Evolutionary conservation across 1,140 invertebrate genomes (phyloP), one percentile per base, ranked within the genome.

Genomic region (Neocloeon triangulifer): DNA sequence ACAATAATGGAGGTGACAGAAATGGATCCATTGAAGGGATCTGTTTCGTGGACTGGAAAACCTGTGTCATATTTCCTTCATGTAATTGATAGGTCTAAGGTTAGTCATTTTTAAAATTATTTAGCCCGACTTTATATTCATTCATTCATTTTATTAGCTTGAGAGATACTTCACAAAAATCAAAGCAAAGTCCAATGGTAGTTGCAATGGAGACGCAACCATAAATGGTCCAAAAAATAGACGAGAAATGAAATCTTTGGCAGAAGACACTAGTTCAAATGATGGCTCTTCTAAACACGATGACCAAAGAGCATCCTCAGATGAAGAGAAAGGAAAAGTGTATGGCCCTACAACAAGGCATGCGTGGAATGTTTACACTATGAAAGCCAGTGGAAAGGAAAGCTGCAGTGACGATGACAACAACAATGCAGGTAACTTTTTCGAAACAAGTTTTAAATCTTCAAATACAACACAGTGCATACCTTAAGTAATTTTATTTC

Each of bases 1-100:
- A 92, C 89, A 23, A 97, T 97, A 46, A 94, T 97, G 84, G 84
- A 94, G 49, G 88, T 97, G 6, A 81, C 79, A 27, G 86, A 94
- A 57, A 78, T 96, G 69, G 77, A 84, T 36, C 88, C 91, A 5
- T 53, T 94, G 30, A 74, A 76, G 47, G 89, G 88, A 40, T 92
- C 85, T 4, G 91, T 98, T 21, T 95, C 88, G 5, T 98, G 91
- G 92, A 97, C 92, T 37, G 84, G 84, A 33, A 94, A 91, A 56
- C 85, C 89, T 27, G 89, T 98, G 39, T 86, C 85, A 30, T 98
- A 96, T 64, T 98, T 88, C 66, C 64, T 95, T 39, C 91, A 96
- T 58, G 76, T 82, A 44, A 95, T 96, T 47, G 91, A 96, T 65
- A 66, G 84, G 48, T 88, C 84, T 34, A 89, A 88, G 48, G 54